Conservation (phyloP, 2,888 invertebrate genomes). For the Platycheirus albimanus region DNA sequence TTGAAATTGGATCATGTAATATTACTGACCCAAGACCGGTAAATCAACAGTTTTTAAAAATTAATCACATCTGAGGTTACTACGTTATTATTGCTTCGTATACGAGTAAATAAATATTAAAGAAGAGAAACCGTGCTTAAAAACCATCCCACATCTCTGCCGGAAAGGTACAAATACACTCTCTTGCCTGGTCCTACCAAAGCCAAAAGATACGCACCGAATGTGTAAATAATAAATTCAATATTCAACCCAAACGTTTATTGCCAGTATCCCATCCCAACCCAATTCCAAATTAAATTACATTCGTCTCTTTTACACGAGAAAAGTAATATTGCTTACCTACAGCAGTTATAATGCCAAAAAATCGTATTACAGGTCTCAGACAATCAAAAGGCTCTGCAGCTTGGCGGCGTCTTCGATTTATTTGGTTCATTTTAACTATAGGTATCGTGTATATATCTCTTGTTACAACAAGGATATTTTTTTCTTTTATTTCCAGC, state of each 20-base stretch:
- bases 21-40: too few species aligned
- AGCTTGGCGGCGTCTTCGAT: conserved; percentile 80
- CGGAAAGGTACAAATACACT: conserved; percentile 24
- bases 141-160: background rate
- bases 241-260: background rate
- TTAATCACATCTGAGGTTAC: conserved; percentile 10
- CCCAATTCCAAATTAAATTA: conserved; percentile 19
- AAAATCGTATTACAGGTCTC: conserved; percentile 81
- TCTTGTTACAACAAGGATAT: conserved; percentile 75
- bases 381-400: conserved; percentile 81
- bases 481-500: conserved; percentile 34
- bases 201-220: conserved; percentile 10
- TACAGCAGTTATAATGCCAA: conserved; percentile 81
- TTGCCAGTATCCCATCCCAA: conserved; percentile 3
- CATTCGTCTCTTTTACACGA: conserved; percentile 1
- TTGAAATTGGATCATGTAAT: too few species aligned
- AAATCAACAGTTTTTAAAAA: conserved; percentile 17
- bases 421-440: conserved; percentile 78
- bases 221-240: conserved; percentile 27
- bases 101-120: conserved; percentile 16
- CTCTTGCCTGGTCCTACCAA: too few species aligned
- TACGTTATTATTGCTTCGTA: too few species aligned
- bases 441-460: too few species aligned
- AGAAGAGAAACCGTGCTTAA: background rate
- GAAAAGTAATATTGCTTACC: conserved; percentile 80